Evolutionary conservation across 1,140 invertebrate genomes (phyloP), one percentile per base, ranked within the genome.

Genomic region (Oppia nitens): DNA sequence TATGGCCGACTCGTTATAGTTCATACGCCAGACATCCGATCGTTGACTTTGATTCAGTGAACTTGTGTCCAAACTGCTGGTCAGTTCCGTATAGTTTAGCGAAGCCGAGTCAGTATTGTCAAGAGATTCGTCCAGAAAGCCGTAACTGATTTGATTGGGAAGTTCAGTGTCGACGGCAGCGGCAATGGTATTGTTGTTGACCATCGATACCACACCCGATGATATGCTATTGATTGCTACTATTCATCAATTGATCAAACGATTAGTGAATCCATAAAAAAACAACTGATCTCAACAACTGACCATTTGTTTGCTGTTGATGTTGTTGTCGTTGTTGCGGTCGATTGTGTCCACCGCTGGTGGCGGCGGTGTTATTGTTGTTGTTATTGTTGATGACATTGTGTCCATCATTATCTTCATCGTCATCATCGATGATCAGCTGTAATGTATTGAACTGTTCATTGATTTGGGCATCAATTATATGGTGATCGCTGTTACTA

Each of bases 1-100:
- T 66, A 90, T 90, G 53, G 86, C 82, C 48, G 86, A 85, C 69
- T 91, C 87, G 66, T 88, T 83, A 71, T 89, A 91, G 71, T 89
- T 90, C 79, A 88, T 84, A 68, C 85, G 81, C 86, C 86, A 90
- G 32, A 40, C 32, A 40, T 40, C 32, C 6, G 6, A 9, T 40
- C 6, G 6, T 40, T 9, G 6, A 17, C 32, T 40, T 9, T 40
- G 6, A 40, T 40, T 17, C 6, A 40, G 17, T 40, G 32, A 40
- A 40, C 17, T 40, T 9, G 6, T 40, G 32, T 40, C 32, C 6
- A 9, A 40, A 40, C 32, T 40, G 6, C 6, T 9, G 6, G 32
- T 40, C 32, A 40, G 17, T 40, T 40, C 32, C 17, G 32, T 40
- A 17, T 40, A 40, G 17, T 40, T 40, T 9, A 40, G 32, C 17